A percentile compares a stretch with the other conserved stretches of the same genome.
phyloP scores from a whole-genome alignment of 2,113 vertebrate genomes.

The Phodopus roborovskii region DNA sequence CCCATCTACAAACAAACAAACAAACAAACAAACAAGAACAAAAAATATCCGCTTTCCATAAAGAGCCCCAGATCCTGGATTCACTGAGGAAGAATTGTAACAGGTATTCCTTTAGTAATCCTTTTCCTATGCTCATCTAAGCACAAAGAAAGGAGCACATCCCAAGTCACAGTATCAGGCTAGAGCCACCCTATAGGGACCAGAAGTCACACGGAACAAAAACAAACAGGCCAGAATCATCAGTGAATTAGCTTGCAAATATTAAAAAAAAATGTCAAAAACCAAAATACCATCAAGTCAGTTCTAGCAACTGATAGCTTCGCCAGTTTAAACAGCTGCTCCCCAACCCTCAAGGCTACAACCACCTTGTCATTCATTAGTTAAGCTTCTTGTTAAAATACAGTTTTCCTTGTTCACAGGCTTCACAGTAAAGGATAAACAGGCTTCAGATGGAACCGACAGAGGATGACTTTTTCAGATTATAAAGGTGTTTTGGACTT shows the following conservation, averaged over 20 bases:
- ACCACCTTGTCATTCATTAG: not conserved
- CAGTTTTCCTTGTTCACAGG: not conserved
- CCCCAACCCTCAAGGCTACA: not conserved
- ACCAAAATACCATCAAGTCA: not conserved
- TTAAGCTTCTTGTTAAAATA: not conserved
- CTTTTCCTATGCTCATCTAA: not conserved
- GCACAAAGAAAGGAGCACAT: not conserved
- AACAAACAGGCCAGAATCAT: not conserved
- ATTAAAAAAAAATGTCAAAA: not conserved
- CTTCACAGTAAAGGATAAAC: not conserved
- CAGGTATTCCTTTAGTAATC: not conserved
- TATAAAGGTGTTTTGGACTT: not conserved
- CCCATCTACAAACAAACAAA: not conserved
- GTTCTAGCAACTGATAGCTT: not conserved
- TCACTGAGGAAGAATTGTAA: not conserved
- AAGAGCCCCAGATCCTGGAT: not conserved
- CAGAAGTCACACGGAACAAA: not conserved
- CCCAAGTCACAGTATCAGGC: not conserved
- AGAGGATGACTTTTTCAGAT: not conserved
- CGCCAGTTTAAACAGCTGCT: not conserved
- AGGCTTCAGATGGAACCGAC: not conserved
- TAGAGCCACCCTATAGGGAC: too few relatives aligned
- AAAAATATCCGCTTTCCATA: not conserved
- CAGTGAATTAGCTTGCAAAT: not conserved
- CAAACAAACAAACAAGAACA: not conserved